phyloP scores from a whole-genome alignment of 2,113 vertebrate genomes.

The Naja naja region DNA sequence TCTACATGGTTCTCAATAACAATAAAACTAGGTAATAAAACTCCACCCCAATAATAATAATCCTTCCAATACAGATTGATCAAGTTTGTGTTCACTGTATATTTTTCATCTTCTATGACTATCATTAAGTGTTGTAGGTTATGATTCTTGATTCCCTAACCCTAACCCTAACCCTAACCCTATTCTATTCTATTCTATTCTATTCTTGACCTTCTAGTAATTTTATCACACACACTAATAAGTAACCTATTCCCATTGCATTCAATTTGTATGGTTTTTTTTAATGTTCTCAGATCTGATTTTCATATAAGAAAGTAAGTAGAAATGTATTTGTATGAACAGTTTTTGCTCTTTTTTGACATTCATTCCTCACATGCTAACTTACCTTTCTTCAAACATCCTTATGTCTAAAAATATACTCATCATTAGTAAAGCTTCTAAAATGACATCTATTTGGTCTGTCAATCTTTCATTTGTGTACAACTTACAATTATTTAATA shows the following conservation, averaged over 20 bases:
- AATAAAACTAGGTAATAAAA: neutral
- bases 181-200: no score
- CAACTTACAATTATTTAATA: neutral
- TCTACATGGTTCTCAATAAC: neutral
- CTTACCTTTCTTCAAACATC: neutral
- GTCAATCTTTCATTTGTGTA: neutral
- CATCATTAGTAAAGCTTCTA: neutral
- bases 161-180: no score
- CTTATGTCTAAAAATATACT: neutral
- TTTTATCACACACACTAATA: neutral
- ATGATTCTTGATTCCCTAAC: no score
- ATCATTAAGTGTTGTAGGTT: no score
- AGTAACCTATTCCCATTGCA: neutral
- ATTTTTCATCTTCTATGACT: neutral
- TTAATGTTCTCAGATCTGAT: neutral
- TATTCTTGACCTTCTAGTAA: neutral
- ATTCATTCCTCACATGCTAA: neutral
- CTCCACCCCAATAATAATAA: neutral
- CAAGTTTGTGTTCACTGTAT: neutral
- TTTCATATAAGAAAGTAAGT: neutral
- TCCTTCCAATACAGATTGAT: neutral
- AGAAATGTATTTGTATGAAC: neutral
- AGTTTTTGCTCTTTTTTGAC: neutral
- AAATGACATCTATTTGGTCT: neutral
- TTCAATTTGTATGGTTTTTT: neutral